phyloP scores from a whole-genome alignment of 2,797 vertebrate species.

The Acanthurus lineatus region DNA sequence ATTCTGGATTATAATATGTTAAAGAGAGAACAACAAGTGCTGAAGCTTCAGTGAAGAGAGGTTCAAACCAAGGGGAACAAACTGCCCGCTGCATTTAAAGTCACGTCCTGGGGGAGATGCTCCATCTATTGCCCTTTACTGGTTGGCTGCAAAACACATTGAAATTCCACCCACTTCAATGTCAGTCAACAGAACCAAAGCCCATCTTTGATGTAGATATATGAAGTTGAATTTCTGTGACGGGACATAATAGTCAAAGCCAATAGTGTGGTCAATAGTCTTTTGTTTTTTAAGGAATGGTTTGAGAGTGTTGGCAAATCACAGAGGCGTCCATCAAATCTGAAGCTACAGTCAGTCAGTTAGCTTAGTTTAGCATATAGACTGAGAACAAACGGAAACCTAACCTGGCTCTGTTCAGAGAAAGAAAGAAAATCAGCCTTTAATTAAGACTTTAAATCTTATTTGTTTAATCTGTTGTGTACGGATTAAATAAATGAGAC shows the following conservation, averaged over 20 bases:
- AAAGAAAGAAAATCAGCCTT: background rate
- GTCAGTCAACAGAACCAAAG: slow-evolving; percentile 54
- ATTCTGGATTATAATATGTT: slow-evolving; percentile 31
- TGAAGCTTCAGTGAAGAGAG: slow-evolving; percentile 36
- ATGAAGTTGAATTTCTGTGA: slow-evolving; percentile 30
- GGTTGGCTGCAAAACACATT: slow-evolving; percentile 55
- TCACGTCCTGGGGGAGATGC: slow-evolving; percentile 53
- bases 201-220: slow-evolving; percentile 29
- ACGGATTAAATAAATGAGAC: no score
- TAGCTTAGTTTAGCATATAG: background rate
- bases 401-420: background rate
- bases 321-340: background rate
- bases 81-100: slow-evolving; percentile 62
- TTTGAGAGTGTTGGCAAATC: background rate
- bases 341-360: background rate
- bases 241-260: slow-evolving; percentile 11
- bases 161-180: slow-evolving; percentile 57
- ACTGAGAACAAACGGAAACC: background rate
- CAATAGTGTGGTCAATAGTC: slow-evolving; percentile 1
- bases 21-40: slow-evolving; percentile 13
- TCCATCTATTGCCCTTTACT: slow-evolving; percentile 69
- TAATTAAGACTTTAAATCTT: background rate
- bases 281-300: background rate
- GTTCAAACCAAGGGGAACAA: slow-evolving; percentile 49
- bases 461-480: background rate